Base-by-base conservation (phyloP, 2,113 vertebrate genomes). In the Hemicordylus capensis region DNA sequence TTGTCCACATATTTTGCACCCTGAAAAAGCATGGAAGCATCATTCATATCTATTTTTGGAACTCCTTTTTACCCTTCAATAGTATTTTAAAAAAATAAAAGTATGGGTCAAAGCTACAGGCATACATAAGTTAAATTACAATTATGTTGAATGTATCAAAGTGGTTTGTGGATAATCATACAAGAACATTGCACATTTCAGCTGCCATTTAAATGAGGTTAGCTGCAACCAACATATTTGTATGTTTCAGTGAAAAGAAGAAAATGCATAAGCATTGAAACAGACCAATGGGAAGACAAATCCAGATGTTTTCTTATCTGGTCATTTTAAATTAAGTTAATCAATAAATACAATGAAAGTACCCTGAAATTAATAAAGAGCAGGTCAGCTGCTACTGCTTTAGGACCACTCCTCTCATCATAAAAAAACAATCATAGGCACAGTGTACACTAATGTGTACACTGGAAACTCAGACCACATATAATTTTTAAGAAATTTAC, bases 11-110 rank as follows among this genome's bases (percentile, higher is more conserved):
- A 93, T 93, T 96, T 94, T 94, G 94, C 91, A 85, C 89, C 91
- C 88, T 95, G 93, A 95, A 95, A 96, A 95, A 93, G 88, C 86
- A 83, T 93, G 84, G 73, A 95, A 95, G 92, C 93, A 94, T 93
- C 94, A 96, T 95, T 95, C 91, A 94, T 85, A 92, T 94, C 89
- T 95, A 87, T 79, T 96, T 96, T 93, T 88, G 76, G 31, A 70
- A 93, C 79, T 86, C 91, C 70, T 95, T 85, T 95, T 94, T 86
- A 91, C 91, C 89, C 93, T 81, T 93, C 90, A 94, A 92, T 93
- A 37, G 12, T 92, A 92, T 94, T 94, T 86, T 93, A 89, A 88
- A 95, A 92, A 85, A 94, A 93, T 93, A 91, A 92, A 93, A 91
- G 90, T 87, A 93, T 46, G 24, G 75, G 88, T 82, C 89, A 93